Percentiles rank a stretch among this genome's conserved stretches.
phyloP scores from a whole-genome alignment of 92 coral and sea anemone species.

The Pocillopora grandis region DNA sequence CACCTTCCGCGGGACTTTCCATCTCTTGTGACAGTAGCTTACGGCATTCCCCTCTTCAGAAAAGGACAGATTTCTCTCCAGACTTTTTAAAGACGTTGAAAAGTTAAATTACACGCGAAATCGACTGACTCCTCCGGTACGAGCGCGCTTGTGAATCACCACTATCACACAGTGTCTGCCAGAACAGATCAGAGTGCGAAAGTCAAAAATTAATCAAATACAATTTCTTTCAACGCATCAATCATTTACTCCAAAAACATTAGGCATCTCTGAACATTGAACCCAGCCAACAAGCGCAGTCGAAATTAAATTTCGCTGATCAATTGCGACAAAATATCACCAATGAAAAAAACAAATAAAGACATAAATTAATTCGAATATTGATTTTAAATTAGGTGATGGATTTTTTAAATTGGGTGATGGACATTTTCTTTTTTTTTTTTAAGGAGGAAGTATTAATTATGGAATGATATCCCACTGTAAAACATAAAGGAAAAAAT shows the following conservation, averaged over 20 bases:
- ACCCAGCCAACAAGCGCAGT: neutral
- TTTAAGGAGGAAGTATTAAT: neutral
- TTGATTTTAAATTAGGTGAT: neutral
- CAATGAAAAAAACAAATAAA: neutral
- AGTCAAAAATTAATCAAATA: neutral
- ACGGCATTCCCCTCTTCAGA: neutral
- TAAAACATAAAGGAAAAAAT: neutral
- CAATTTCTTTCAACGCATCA: conserved; percentile 12
- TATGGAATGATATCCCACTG: neutral
- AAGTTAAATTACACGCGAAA: neutral
- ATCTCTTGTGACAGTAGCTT: neutral
- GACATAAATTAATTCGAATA: neutral
- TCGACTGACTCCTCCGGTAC: neutral
- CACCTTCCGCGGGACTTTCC: neutral
- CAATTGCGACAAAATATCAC: no score
- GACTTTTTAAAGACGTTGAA: no score
- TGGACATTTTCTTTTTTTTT: neutral
- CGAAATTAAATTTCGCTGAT: neutral
- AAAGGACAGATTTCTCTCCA: neutral
- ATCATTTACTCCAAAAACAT: conserved; percentile 6
- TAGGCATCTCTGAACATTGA: no score
- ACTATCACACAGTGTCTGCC: neutral
- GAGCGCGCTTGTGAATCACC: neutral
- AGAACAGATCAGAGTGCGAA: neutral
- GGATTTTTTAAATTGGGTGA: neutral